Evolutionary conservation across 2,888 invertebrate genomes (phyloP), one percentile per base, ranked within the genome.

Genomic region (Gari tellinella): DNA sequence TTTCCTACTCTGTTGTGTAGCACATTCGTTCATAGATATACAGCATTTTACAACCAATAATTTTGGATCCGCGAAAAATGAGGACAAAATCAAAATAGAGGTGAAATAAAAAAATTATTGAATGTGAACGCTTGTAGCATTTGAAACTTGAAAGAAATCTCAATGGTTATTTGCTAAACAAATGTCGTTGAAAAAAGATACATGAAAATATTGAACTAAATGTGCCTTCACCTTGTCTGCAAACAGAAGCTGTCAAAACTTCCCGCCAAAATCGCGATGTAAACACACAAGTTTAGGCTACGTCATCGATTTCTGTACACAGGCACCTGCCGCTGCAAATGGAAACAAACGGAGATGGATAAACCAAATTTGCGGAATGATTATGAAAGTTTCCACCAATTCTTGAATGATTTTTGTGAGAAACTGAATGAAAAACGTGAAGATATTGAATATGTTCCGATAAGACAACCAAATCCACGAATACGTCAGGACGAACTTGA

Each of bases 401-500:
- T 87, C 72, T 66, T 88, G 69, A 81, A 79, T 38, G 82, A 80
- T 62, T 84, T 87, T 78, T 85, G 85, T 74, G 75, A 78, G 66
- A 80, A 81, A 68, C 62, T 86, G 19, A 81, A 80, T 40, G 82
- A 81, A 56, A 75, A 80, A 60, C 48, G 75, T 66, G 81, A 81
- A 40, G 79, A 82, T 23, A 84, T 78, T 58, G 84, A 84, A 57
- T 57, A 63, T 38, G 74, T 83, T 43, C 85, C 86, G 40, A 53
- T 86, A 19, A 79, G 85, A 51, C 51, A 80, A 25, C 62, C 73
- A 10, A 83, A 82, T 48, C 73, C 80, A 17, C 81, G 69, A 49
- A 56, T 90, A 17, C 78, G 77, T 10, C 72, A 76, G 21, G 80
- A 79, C 15, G 90, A 90, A 80, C 60, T 89, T 23, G 88, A 89